phyloP scores from a whole-genome alignment of 2,888 invertebrate genomes.

The Empis livida region DNA sequence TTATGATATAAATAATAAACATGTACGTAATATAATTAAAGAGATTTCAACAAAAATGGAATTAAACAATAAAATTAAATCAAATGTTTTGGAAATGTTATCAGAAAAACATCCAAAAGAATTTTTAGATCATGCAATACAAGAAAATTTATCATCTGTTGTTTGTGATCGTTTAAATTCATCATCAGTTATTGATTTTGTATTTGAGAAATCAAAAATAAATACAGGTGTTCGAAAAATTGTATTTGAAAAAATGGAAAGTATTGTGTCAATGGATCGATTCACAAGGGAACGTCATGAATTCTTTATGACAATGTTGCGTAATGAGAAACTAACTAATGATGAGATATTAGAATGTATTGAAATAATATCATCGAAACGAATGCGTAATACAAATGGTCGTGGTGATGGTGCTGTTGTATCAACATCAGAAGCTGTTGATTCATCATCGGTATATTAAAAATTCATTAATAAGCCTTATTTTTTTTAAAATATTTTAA shows the following conservation, averaged over 20 bases:
- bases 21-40: conserved; percentile 20
- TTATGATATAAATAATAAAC: conserved; percentile 16
- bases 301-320: conserved; percentile 21
- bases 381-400: conserved; percentile 13
- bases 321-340: conserved; percentile 19
- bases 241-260: conserved; percentile 24
- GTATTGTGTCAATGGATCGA: conserved; percentile 15
- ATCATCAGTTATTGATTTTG: conserved; percentile 28
- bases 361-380: conserved; percentile 15
- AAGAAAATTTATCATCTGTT: conserved; percentile 32
- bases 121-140: conserved; percentile 32
- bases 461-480: not conserved
- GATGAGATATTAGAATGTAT: conserved; percentile 25
- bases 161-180: conserved; percentile 34
- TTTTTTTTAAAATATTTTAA: not conserved
- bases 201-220: conserved; percentile 30
- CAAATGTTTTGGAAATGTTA: conserved; percentile 27
- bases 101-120: conserved; percentile 34
- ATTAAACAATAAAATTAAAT: conserved; percentile 23
- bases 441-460: conserved; percentile 30
- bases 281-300: conserved; percentile 19
- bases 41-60: conserved; percentile 27
- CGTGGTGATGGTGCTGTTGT: conserved; percentile 18
- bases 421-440: conserved; percentile 27
- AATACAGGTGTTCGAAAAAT: conserved; percentile 24